Evolutionary conservation across 2,888 invertebrate species (phyloP), one percentile per base, ranked within the genome.

Genomic region (Auanema freiburgensis): DNA sequence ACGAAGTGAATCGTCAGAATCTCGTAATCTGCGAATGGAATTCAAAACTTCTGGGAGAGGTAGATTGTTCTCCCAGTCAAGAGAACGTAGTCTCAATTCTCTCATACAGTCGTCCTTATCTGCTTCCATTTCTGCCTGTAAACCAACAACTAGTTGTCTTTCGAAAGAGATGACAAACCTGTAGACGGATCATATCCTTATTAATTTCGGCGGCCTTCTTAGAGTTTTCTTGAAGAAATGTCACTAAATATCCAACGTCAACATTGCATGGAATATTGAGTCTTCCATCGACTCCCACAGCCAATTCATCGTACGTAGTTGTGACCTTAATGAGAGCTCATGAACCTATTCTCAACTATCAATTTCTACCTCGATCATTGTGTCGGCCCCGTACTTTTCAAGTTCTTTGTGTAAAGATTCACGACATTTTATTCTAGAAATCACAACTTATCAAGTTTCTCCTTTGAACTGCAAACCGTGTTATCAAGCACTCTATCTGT

Each of bases 201-300:
- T 71, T 71, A 18, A 73, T 60, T 10, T 71, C 64, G 12, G 55
- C 57, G 1, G 67, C 66, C 24, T 46, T 51, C 12, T 57, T 42
- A 2, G 69, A 69, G 50, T 72, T 70, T 21, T 69, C 75, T 11
- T 69, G 67, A 10, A 81, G 63, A 64, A 83, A 81, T 1, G 64
- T 56, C 3, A 75, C 66, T 1, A 81, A 68, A 8, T 76, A 63
- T 8, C 63, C 53, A 21, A 75, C 69, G 52, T 83, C 79, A 2
- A 83, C 82, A 54, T 79, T 83, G 61, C 79, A 82, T 2, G 82
- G 82, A 21, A 82, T 68, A 12, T 67, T 70, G 14, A 82, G 65
- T 14, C 76, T 63, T 12, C 82, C 82, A 44, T 81, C 76, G 4
- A 64, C 25, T 8, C 74, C 71, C 16, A 83, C 66, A 1, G 74